Conservation (phyloP, 2,113 vertebrate genomes). For the Cettia cetti region DNA sequence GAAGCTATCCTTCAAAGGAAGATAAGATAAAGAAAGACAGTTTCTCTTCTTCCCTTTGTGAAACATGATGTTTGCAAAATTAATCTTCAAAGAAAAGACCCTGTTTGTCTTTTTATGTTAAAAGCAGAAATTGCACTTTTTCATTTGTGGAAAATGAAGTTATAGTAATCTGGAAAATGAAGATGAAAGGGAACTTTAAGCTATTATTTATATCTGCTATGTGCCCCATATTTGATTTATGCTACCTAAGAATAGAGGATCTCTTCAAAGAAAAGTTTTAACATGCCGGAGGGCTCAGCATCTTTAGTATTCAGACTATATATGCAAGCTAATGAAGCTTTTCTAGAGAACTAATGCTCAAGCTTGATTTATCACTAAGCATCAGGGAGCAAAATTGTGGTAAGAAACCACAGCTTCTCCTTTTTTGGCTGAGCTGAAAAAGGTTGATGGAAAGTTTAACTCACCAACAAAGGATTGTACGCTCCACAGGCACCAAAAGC, state of each 20-base stretch:
- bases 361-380: background rate
- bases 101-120: background rate
- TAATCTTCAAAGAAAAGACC: background rate
- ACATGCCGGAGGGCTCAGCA: background rate
- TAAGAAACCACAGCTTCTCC: background rate
- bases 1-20: background rate
- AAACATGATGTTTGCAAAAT: background rate
- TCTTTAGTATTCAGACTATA: background rate
- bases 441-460: background rate
- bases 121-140: background rate
- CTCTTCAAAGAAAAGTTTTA: background rate
- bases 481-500: conserved; percentile 73
- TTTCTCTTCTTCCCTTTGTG: background rate
- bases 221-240: background rate
- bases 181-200: background rate
- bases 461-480: conserved; percentile 90
- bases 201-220: background rate
- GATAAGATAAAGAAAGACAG: background rate
- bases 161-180: background rate
- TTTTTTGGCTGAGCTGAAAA: background rate
- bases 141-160: background rate
- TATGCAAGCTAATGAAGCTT: background rate
- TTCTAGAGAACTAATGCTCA: background rate
- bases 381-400: background rate
- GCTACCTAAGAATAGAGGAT: background rate